phyloP scores from a whole-genome alignment of 2,888 invertebrate species.

The Aethes cnicana region DNA sequence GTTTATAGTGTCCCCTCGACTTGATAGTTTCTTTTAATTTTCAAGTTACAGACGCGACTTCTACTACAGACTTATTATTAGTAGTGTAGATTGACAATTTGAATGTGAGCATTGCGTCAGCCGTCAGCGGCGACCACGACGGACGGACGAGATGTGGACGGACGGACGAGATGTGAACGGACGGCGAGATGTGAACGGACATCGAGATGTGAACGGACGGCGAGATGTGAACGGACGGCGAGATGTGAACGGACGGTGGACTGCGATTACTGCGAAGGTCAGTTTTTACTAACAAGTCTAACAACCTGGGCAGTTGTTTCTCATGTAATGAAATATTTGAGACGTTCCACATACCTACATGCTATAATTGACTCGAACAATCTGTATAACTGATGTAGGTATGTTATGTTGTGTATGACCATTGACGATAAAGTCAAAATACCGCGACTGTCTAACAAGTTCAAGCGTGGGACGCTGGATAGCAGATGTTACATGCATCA shows the following conservation, averaged over 20 bases:
- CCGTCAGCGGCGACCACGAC: constrained; percentile 1
- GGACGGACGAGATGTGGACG: neutral
- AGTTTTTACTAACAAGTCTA: constrained; percentile 13
- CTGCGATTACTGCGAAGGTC: constrained; percentile 20
- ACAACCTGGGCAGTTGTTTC: neutral
- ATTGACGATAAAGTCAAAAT: neutral
- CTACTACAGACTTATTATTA: constrained; percentile 2
- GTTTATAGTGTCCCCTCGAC: no score
- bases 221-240: constrained; percentile 5
- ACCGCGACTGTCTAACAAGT: neutral
- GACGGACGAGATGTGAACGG: no score
- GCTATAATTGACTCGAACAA: no score
- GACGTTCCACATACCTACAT: no score
- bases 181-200: neutral
- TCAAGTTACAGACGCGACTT: neutral
- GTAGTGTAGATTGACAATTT: constrained; percentile 18
- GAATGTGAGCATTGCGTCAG: constrained; percentile 28
- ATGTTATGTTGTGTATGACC: neutral
- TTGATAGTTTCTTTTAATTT: no score
- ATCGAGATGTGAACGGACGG: neutral
- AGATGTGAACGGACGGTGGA: constrained; percentile 2
- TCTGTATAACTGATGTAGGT: no score
- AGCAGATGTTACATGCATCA: neutral
- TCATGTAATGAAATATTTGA: neutral
- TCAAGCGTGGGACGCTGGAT: no score